Evolutionary conservation across 2,113 vertebrate species (phyloP).

Genomic region (Crocuta crocuta): DNA sequence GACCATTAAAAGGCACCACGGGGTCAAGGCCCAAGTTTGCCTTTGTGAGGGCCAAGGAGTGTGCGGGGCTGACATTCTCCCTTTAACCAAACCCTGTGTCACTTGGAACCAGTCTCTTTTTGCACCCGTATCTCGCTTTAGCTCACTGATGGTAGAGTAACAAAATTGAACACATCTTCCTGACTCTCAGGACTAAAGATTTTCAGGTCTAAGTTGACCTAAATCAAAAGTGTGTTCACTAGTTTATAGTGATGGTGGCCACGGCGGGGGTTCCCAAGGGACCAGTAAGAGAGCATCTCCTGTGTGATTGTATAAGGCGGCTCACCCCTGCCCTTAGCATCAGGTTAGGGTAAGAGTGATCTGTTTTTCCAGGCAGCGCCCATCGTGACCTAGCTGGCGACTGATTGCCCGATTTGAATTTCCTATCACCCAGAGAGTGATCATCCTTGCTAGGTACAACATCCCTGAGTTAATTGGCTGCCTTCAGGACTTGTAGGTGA

Average conservation of each 20-base stretch:
- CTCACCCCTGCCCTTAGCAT: neutral
- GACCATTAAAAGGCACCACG: neutral
- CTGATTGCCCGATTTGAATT: neutral
- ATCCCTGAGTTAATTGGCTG: constrained; percentile 34
- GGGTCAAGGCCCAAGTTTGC: neutral
- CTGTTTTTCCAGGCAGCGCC: neutral
- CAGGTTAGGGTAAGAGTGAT: neutral
- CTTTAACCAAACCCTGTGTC: neutral
- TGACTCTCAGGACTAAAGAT: neutral
- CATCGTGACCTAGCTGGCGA: neutral
- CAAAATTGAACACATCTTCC: neutral
- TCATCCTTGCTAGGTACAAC: neutral
- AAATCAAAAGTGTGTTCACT: neutral
- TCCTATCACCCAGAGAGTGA: neutral
- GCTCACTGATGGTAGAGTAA: neutral
- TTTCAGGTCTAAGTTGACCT: neutral
- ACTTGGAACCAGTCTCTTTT: neutral
- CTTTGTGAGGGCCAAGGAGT: neutral
- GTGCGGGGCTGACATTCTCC: neutral
- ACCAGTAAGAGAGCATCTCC: neutral
- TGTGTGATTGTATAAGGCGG: neutral
- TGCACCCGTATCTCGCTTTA: neutral
- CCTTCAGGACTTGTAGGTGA: neutral
- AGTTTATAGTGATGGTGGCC: neutral
- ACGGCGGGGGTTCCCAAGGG: neutral